Conservation (phyloP, 2,113 vertebrate species). For the Ahaetulla prasina region DNA sequence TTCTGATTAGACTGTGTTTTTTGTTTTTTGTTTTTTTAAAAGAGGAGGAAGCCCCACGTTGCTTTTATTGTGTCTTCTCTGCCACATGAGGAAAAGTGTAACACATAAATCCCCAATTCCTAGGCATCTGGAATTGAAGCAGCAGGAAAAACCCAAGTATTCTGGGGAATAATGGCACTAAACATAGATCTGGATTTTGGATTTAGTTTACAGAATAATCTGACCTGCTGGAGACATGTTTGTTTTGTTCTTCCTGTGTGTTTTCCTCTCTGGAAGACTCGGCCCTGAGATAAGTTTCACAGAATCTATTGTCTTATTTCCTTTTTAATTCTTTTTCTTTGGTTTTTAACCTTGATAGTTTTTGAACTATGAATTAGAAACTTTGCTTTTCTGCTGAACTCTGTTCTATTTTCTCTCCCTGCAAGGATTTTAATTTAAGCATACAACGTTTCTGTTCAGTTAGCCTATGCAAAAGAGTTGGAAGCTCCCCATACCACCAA, state of each 20-base stretch:
- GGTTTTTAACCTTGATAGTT: neutral
- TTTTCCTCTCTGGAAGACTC: neutral
- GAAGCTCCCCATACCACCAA: too few species aligned
- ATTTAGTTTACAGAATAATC: neutral
- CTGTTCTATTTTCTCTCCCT: neutral
- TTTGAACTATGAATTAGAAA: neutral
- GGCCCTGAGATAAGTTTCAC: neutral
- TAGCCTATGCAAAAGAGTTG: neutral
- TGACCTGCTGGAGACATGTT: neutral
- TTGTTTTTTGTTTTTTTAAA: neutral
- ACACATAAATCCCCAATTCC: neutral
- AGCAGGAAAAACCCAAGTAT: neutral
- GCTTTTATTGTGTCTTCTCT: neutral
- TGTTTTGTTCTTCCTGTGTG: neutral
- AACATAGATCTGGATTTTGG: neutral
- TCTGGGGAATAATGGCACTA: neutral
- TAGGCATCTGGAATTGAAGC: neutral
- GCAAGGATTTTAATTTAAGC: neutral
- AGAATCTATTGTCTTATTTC: neutral
- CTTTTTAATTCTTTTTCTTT: neutral
- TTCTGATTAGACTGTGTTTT: neutral
- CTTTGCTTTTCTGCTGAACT: neutral
- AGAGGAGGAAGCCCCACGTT: neutral
- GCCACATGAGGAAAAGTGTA: neutral
- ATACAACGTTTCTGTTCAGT: neutral